Evolutionary conservation across 2,888 invertebrate genomes (phyloP).

Genomic region (Germaria angustata): DNA sequence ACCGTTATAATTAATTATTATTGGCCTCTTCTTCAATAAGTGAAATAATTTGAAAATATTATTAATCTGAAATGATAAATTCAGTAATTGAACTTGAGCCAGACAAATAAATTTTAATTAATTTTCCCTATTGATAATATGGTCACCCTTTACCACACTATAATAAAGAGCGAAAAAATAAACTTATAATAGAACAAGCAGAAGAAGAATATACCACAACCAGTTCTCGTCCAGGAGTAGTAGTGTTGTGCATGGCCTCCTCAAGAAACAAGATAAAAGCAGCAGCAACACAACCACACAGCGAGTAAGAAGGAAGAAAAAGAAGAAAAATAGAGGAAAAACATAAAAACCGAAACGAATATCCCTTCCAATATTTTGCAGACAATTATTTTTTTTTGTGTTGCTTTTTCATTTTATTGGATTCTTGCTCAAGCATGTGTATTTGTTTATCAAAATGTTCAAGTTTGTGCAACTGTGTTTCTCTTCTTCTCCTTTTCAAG

Average conservation of each 20-base stretch:
- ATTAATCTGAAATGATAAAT: too few species aligned
- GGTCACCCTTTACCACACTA: conserved; percentile 6
- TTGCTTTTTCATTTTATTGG: background rate
- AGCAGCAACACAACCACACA: background rate
- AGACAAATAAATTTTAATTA: too few species aligned
- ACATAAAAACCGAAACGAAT: background rate
- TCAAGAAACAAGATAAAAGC: background rate
- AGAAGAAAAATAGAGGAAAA: background rate
- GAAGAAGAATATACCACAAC: background rate
- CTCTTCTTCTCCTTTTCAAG: conserved; percentile 37
- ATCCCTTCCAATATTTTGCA: conserved; percentile 47
- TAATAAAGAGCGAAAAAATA: background rate
- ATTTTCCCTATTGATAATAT: too few species aligned
- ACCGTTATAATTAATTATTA: too few species aligned
- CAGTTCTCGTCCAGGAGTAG: conserved; percentile 10
- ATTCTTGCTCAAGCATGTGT: conserved; percentile 2
- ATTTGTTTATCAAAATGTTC: background rate
- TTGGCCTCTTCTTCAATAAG: too few species aligned
- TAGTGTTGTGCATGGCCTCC: conserved; percentile 17
- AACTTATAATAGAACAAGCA: conserved; percentile 13
- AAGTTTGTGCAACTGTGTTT: background rate
- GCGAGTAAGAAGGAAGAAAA: too few species aligned
- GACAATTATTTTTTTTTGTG: conserved; percentile 33
- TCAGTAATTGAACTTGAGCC: too few species aligned
- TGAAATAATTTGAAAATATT: too few species aligned